Base-by-base conservation (phyloP, 2,113 vertebrate genomes). In the Uria aalge region DNA sequence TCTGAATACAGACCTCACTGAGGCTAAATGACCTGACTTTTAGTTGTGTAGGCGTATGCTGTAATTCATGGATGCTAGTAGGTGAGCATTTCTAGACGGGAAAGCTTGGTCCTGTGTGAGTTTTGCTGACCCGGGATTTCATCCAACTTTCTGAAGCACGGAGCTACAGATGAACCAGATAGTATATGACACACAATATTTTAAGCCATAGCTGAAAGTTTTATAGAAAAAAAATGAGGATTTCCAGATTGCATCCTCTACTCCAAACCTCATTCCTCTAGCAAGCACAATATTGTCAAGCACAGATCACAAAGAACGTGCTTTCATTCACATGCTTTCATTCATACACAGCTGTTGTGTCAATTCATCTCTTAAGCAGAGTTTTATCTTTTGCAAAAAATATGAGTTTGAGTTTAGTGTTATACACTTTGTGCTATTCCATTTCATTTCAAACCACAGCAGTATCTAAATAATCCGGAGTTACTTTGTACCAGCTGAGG, bases 31-130 rank as follows among this genome's bases (percentile, higher is more conserved):
- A 48, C 8, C 36, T 40, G 14, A 62, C 36, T 30, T 81, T 20
- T 52, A 4, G 0, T 34, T 10, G 0, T 47, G 26, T 48, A 21
- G 14, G 17, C 26, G 3, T 52, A 15, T 41, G 4, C 13, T 56
- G 3, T 36, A 78, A 52, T 17, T 67, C n/a, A 27, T 75, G 18
- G 8, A 36, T 48, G 9, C 2, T 75, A 24, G 16, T 43, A 11
- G 9, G 1, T 23, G 23, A 85, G 6, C 30, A 69, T 66, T 87
- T 74, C n/a, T 40, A 27, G 23, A 40, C 5, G 2, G 8, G 15
- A 74, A 57, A 27, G 52, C 34, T 74, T 74, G 14, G 26, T 40
- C 21, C 15, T 24, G 1, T 17, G 3, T 34, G 45, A 66, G 11
- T 85, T 41, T 81, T 88, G 41, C 22, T 53, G 52, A 74, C 3